Base-by-base conservation (phyloP, 2,113 vertebrate species). In the Callipepla squamata region DNA sequence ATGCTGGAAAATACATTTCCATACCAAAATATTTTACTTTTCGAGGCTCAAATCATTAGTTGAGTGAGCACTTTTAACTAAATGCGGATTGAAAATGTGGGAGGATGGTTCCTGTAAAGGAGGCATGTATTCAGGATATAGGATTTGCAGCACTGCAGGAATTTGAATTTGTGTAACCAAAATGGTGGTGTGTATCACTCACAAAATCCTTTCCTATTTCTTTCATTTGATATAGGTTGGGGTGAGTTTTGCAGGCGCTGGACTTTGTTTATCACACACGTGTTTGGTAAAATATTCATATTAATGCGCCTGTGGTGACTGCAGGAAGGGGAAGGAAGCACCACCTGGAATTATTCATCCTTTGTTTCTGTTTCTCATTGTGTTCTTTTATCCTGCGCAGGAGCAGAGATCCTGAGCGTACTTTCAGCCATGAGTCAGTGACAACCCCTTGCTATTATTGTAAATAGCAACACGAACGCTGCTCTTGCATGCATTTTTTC, bases 401-500 rank as follows among this genome's bases (percentile, higher is more conserved):
- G 84, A 11, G 6, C 76, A 68, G 92, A 91, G 94, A 70, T 93
- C 80, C 87, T 77, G 89, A 94, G 69, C 2, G 17, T 76, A 67
- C 94, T 91, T 77, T 73, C 70, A 96, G 83, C 73, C 30, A 0
- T 94, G 93, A 97, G 89, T 97, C 96, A 96, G 93, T 90, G 84
- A 95, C 93, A 94, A 81, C 79, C 77, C 91, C 89, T 90, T 83
- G 81, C 89, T 97, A 58, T 93, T 94, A 61, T 94, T 92, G 92
- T 96, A 96, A 96, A 96, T 78, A 97, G 96, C 94, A 97, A 96
- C 93, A 55, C 9, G 45, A 94, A 34, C 47, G 0, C 58, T 86
- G 80, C 92, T 94, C 91, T 57, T 87, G 77, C 67, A 18, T 89
- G 87, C 22, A 5, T 85, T 92, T 94, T 90, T 95, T 88, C 84